phyloP scores from a whole-genome alignment of 1,140 invertebrate species.

The Cylas formicarius region DNA sequence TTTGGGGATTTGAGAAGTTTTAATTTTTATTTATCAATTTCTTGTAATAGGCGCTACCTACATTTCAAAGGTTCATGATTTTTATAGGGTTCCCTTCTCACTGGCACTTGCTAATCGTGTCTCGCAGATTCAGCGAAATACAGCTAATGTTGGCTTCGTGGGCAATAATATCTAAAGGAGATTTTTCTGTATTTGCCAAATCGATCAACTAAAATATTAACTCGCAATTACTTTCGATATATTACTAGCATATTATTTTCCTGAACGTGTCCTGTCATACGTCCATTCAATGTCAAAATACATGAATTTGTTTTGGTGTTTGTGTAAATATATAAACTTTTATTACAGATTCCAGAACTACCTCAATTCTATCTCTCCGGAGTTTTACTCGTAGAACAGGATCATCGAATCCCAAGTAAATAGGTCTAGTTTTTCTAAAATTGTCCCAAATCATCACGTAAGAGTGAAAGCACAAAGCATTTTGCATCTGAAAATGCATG shows the following conservation, averaged over 20 bases:
- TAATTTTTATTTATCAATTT: too few relatives aligned
- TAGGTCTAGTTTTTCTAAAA: slow-evolving; percentile 85
- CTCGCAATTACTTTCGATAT: too few relatives aligned
- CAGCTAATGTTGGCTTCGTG: slow-evolving; percentile 89
- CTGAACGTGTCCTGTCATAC: slow-evolving; percentile 85
- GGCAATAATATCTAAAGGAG: slow-evolving; percentile 76
- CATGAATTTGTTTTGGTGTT: slow-evolving; percentile 87
- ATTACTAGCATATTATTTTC: slow-evolving; percentile 2
- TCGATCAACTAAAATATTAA: slow-evolving; percentile 62
- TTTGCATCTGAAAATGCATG: not conserved
- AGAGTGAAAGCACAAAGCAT: too few relatives aligned
- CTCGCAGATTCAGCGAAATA: slow-evolving; percentile 78
- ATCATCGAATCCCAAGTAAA: slow-evolving; percentile 88
- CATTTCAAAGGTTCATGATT: too few relatives aligned
- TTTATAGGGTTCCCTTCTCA: slow-evolving; percentile 92
- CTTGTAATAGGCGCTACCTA: too few relatives aligned
- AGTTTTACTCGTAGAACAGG: slow-evolving; percentile 85
- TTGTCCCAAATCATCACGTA: slow-evolving; percentile 94
- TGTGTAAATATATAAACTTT: slow-evolving; percentile 98
- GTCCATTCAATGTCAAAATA: slow-evolving; percentile 93
- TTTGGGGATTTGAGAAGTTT: too few relatives aligned
- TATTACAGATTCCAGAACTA: slow-evolving; percentile 85
- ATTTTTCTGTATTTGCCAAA: slow-evolving; percentile 80
- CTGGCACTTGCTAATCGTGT: slow-evolving; percentile 92
- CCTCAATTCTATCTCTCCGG: slow-evolving; percentile 90